Percentiles rank a stretch among this genome's conserved stretches.
Conservation (phyloP, 2,113 vertebrate genomes). For the Muntiacus reevesi region DNA sequence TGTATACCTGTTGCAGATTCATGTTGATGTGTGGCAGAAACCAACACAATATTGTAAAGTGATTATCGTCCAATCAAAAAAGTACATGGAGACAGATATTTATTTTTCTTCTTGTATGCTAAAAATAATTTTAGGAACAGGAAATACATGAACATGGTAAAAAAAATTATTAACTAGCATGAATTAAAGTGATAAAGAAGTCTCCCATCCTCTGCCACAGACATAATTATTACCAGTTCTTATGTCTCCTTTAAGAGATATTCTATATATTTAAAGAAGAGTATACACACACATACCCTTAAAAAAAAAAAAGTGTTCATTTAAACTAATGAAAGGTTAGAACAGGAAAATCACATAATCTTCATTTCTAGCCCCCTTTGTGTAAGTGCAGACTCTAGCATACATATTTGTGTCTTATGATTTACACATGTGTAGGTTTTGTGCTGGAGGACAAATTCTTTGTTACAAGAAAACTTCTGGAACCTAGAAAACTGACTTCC, state of each 20-base stretch:
- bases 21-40: not conserved
- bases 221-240: constrained; percentile 12
- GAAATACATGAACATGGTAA: not conserved
- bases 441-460: not conserved
- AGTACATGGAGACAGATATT: not conserved
- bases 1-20: not conserved
- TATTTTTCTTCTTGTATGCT: not conserved
- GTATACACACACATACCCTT: not conserved
- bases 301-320: not conserved
- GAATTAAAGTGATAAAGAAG: not conserved
- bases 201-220: not conserved
- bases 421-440: not conserved
- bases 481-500: constrained; percentile 36
- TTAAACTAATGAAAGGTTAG: not conserved
- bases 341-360: not conserved
- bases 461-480: constrained; percentile 23
- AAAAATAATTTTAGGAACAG: not conserved
- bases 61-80: not conserved
- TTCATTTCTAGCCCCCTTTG: not conserved
- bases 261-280: not conserved
- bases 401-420: not conserved
- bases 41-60: not conserved
- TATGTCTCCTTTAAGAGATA: not conserved
- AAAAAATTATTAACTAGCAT: not conserved
- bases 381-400: not conserved